These are phyloP conservation scores for Electrona antarctica DNA, from an alignment of 2,113 vertebrate species.

Conservation along the genomic window DNA sequence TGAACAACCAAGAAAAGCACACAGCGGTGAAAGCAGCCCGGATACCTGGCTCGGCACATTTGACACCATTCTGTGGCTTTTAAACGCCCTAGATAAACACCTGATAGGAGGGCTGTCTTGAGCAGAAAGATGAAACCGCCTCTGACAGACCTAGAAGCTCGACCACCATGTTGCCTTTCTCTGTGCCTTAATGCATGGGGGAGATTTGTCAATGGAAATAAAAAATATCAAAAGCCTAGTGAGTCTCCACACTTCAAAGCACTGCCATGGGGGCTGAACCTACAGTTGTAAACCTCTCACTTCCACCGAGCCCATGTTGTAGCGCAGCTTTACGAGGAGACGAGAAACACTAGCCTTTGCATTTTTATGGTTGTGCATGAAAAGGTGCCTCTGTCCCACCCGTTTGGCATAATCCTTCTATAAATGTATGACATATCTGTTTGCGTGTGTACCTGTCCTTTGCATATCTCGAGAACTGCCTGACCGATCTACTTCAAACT, in stretches of 20 bases:
- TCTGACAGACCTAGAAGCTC: conserved; percentile 25
- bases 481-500: too few species aligned
- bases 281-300: conserved; percentile 26
- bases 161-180: conserved; percentile 2
- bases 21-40: conserved; percentile 26
- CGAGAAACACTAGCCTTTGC: conserved; percentile 9
- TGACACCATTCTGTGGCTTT: conserved; percentile 43
- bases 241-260: conserved; percentile 24
- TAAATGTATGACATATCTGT: too few species aligned
- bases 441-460: too few species aligned
- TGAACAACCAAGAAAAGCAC: conserved; percentile 37
- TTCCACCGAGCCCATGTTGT: conserved; percentile 17
- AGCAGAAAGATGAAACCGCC: conserved; percentile 38
- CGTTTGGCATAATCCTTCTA: background rate
- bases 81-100: conserved; percentile 49
- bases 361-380: conserved; percentile 25
- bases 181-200: background rate
- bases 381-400: conserved; percentile 12
- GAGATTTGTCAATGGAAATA: conserved; percentile 40
- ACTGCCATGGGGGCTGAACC: conserved; percentile 20
- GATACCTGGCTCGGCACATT: conserved; percentile 21
- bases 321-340: conserved; percentile 33
- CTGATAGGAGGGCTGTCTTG: conserved; percentile 22
- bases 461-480: too few species aligned
- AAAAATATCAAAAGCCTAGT: conserved; percentile 52